Conservation (phyloP, 2,113 vertebrate genomes). For the Toxostoma redivivum region DNA sequence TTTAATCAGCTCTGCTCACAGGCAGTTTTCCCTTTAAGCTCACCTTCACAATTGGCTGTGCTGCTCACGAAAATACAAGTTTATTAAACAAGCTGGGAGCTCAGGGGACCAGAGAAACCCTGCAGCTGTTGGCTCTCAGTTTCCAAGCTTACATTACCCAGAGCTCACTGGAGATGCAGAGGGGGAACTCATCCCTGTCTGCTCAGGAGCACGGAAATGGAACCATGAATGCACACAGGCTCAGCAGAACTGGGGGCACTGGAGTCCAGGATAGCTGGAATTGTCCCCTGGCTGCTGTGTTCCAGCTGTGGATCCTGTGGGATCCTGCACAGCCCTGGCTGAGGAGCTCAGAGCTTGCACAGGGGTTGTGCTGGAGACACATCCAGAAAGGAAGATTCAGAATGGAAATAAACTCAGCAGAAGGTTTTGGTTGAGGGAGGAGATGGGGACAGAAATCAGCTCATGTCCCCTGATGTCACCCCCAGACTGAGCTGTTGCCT, state of each 20-base stretch:
- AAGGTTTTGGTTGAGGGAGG: neutral
- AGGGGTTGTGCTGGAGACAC: neutral
- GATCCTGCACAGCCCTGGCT: neutral
- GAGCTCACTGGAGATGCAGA: neutral
- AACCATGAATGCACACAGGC: neutral
- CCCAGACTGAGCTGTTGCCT: neutral
- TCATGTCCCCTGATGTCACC: accelerated
- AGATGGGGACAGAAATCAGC: neutral
- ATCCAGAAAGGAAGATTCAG: neutral
- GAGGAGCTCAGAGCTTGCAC: neutral
- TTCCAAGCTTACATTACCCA: neutral
- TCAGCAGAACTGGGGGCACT: neutral
- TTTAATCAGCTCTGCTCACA: slow-evolving; percentile 19
- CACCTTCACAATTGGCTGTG: neutral
- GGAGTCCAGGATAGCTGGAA: neutral
- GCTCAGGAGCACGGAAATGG: neutral
- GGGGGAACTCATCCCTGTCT: neutral
- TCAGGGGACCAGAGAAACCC: neutral
- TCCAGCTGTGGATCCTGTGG: neutral
- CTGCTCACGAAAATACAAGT: slow-evolving; percentile 11
- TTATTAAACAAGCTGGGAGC: slow-evolving; percentile 6
- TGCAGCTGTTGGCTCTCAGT: neutral
- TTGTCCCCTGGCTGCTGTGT: neutral
- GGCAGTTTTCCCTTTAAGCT: neutral
- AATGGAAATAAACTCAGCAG: neutral